Conservation (phyloP, 1,140 invertebrate species). For the Eriocheir sinensis region DNA sequence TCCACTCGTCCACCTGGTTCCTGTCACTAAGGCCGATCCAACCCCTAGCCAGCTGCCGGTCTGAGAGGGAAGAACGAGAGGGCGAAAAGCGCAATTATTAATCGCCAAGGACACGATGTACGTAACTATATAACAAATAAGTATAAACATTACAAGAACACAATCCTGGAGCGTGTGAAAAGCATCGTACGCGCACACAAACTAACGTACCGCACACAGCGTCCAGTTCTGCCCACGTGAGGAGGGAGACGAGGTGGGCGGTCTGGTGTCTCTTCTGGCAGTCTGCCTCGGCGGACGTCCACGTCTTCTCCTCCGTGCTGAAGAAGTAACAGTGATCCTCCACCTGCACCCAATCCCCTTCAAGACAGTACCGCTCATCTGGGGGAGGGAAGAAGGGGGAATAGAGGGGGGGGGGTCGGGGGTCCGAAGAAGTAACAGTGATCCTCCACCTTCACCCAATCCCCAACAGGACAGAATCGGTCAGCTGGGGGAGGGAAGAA, state of each 20-base stretch:
- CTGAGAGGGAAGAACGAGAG: background rate
- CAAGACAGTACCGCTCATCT: conserved; percentile 72
- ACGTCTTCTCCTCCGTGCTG: conserved; percentile 48
- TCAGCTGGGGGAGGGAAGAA: too few species aligned
- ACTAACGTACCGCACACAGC: background rate
- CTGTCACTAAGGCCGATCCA: conserved; percentile 46
- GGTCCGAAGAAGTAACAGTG: background rate
- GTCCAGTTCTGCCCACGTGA: conserved; percentile 70
- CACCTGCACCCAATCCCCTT: conserved; percentile 38
- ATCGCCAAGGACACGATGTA: background rate
- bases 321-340: conserved; percentile 59
- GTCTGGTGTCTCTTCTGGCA: background rate
- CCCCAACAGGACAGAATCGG: too few species aligned
- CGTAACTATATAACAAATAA: background rate
- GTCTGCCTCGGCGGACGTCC: conserved; percentile 3
- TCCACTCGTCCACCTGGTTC: background rate
- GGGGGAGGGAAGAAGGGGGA: background rate
- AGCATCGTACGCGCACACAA: background rate
- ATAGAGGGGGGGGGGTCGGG: background rate
- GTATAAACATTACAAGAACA: background rate
- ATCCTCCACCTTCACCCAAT: too few species aligned
- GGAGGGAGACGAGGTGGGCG: conserved; percentile 59
- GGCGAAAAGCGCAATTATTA: background rate
- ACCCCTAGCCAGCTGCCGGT: background rate
- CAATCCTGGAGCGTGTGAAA: background rate